Percentiles rank a stretch among this genome's conserved stretches.
phyloP scores from a whole-genome alignment of 2,888 invertebrate species.

The Caenorhabditis sinica region DNA sequence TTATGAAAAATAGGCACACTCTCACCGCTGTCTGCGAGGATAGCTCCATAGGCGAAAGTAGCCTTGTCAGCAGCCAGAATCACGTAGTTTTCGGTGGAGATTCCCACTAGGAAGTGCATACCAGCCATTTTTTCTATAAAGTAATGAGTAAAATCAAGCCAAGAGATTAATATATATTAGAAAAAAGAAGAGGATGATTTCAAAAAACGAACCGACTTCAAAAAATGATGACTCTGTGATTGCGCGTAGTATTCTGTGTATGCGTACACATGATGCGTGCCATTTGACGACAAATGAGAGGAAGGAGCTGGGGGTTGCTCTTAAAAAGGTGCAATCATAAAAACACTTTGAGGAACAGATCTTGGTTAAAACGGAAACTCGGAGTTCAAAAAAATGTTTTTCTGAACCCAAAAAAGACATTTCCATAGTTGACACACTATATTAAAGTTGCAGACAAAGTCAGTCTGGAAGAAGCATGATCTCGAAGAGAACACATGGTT shows the following conservation, averaged over 20 bases:
- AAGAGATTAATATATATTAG: not conserved
- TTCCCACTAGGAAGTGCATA: conserved; percentile 82
- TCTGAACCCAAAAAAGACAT: too few relatives aligned
- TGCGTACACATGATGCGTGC: not conserved
- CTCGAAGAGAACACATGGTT: too few relatives aligned
- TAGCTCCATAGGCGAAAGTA: conserved; percentile 80
- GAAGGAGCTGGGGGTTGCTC: too few relatives aligned
- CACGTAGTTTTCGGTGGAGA: conserved; percentile 82
- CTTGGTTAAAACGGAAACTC: too few relatives aligned
- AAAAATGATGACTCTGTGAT: conserved; percentile 56
- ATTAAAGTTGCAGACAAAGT: too few relatives aligned
- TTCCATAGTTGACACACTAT: too few relatives aligned
- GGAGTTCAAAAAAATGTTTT: too few relatives aligned
- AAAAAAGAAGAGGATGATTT: conserved; percentile 4
- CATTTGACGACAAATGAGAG: conserved; percentile 34
- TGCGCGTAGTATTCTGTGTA: conserved; percentile 24
- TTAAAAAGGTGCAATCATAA: too few relatives aligned
- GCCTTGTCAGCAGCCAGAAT: conserved; percentile 83
- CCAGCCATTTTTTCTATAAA: conserved; percentile 66
- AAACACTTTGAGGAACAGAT: too few relatives aligned
- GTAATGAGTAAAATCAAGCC: not conserved
- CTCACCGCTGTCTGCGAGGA: conserved; percentile 79
- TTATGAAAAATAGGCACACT: conserved; percentile 4
- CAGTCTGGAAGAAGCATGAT: too few relatives aligned
- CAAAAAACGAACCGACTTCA: conserved; percentile 5